A percentile compares a stretch with the other conserved stretches of the same genome.
phyloP scores from a whole-genome alignment of 53 echinoderm and acorn worm genomes.

The Zoroaster sp. region DNA sequence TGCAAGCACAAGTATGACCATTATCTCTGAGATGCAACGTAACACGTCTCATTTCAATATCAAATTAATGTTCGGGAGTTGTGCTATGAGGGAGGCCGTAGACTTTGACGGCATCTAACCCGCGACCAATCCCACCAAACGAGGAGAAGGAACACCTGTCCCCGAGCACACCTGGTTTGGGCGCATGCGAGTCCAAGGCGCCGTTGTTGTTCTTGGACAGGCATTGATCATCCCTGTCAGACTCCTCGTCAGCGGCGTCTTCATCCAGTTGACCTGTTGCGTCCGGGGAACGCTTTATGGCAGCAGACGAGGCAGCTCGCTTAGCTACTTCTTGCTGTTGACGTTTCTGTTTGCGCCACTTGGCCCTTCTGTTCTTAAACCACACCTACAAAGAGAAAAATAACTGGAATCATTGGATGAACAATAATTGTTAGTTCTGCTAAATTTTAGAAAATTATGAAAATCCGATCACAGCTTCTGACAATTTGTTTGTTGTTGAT shows the following conservation, averaged over 20 bases:
- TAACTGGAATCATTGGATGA: too few species aligned
- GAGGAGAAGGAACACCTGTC: neutral
- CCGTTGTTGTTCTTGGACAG: slow-evolving; percentile 1
- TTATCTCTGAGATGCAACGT: neutral
- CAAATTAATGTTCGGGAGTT: neutral
- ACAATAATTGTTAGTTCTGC: too few species aligned
- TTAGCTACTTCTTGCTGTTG: slow-evolving; percentile 89
- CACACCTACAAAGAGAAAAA: slow-evolving; percentile 73
- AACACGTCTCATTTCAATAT: neutral
- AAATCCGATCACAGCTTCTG: too few species aligned
- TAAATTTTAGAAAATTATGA: too few species aligned
- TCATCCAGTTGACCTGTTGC: neutral
- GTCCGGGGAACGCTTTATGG: slow-evolving; percentile 21
- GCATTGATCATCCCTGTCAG: slow-evolving; percentile 1
- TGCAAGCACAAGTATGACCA: neutral
- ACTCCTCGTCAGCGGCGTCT: neutral
- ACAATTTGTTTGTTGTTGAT: too few species aligned
- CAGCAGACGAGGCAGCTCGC: slow-evolving; percentile 67
- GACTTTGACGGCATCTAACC: neutral
- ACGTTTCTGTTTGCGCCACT: slow-evolving; percentile 95
- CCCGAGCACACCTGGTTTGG: neutral
- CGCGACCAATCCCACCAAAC: neutral
- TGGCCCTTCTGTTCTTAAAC: slow-evolving; percentile 97
- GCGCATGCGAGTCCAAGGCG: neutral
- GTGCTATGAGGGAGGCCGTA: neutral